Evolutionary conservation across 2,797 vertebrate species (phyloP).

Genomic region (Macropodus opercularis): DNA sequence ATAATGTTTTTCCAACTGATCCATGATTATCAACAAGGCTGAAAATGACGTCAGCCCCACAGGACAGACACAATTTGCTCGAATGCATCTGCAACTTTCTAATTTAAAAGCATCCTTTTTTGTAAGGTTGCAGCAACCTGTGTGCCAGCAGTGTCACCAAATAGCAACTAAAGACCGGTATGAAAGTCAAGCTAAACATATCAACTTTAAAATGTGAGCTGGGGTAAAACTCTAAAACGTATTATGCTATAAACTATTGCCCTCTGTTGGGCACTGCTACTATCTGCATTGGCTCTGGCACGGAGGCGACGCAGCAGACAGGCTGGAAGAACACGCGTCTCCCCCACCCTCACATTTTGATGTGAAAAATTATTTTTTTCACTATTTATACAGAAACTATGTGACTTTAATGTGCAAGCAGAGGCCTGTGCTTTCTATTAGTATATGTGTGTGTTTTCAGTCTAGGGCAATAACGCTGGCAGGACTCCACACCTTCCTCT

Average conservation of each 20-base stretch:
- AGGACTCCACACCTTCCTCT: conserved; percentile 75
- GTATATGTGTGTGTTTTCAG: conserved; percentile 60
- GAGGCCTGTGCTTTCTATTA: conserved; percentile 31
- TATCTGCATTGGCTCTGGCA: conserved; percentile 73
- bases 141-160: conserved; percentile 41
- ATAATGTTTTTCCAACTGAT: conserved; percentile 2
- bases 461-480: conserved; percentile 72
- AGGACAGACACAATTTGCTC: conserved; percentile 3
- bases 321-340: conserved; percentile 21
- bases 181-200: conserved; percentile 30
- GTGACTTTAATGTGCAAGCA: conserved; percentile 36
- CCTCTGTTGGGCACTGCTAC: conserved; percentile 82
- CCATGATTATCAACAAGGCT: conserved; percentile 4
- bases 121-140: conserved; percentile 33
- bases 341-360: conserved; percentile 7
- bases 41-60: conserved; percentile 17
- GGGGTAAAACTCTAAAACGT: conserved; percentile 48
- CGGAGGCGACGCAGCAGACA: conserved; percentile 37
- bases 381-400: conserved; percentile 21
- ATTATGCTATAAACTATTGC: conserved; percentile 85
- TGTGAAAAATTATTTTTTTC: conserved; percentile 28
- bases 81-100: too few relatives aligned
- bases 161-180: conserved; percentile 27
- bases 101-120: conserved; percentile 34
- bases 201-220: conserved; percentile 43